Evolutionary conservation across 2,797 vertebrate genomes (phyloP), one percentile per base, ranked within the genome.

Genomic region (Sebastes trivittatus): DNA sequence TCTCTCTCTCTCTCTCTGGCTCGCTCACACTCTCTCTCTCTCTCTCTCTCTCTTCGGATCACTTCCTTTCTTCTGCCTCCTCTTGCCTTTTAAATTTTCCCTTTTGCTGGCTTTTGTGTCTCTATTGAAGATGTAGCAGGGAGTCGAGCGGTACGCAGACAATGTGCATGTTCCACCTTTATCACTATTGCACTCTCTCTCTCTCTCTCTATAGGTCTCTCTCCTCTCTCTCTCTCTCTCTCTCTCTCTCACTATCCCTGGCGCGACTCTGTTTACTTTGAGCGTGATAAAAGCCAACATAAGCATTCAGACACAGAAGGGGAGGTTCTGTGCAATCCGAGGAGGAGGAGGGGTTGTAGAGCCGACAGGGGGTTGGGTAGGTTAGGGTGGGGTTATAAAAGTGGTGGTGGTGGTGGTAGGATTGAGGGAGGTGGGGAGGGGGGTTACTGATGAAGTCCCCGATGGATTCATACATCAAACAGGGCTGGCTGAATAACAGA

Each of bases 221-320:
- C 72, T 64, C 72, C 27, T 65, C 32, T 34, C 10, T 34, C 32
- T 34, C 32, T 36, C 58, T 77, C 69, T 68, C 71, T 76, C 69
- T 71, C 69, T 75, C 77, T 84, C 85, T 55, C 87, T 84, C 87
- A 64, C 90, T 88, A 70, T 87, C 86, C 81, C 80, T 83, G 85
- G 79, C 80, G 75, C 90, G 80, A 88, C 92, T 93, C 90, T 95
- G 93, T 95, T 95, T 96, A 95, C 95, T 95, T 95, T 95, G 91
- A 91, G 92, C 83, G 77, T 61, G 89, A 93, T 95, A 93, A 93
- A 95, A 95, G 93, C 92, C 94, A 94, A 94, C 92, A 94, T 90
- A 94, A 94, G 95, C 95, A 92, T 95, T 91, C 91, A 94, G 93
- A 94, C 89, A 90, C 88, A 92, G 94, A 93, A 89, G 93, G 94